A percentile compares a stretch with the other conserved stretches of the same genome.
Evolutionary conservation across 1,140 invertebrate species (phyloP).

Genomic region (Sarcophaga peregrina): DNA sequence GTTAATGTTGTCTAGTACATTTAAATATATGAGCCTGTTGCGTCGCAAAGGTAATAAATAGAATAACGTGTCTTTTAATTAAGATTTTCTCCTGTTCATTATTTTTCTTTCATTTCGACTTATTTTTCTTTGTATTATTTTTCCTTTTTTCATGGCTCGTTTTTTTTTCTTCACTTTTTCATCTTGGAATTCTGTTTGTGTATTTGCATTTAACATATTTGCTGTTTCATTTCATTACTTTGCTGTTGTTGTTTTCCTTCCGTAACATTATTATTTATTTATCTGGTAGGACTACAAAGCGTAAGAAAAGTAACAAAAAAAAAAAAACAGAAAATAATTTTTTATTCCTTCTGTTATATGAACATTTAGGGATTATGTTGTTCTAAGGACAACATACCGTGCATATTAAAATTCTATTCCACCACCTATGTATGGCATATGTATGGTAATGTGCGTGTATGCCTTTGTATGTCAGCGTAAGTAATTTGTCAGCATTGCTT

Average conservation of each 20-base stretch:
- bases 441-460: not conserved
- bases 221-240: too few species aligned
- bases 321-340: not conserved
- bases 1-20: slow-evolving; percentile 1
- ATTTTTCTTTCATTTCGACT: not conserved
- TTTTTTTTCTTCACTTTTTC: slow-evolving; percentile 12
- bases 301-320: not conserved
- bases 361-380: slow-evolving; percentile 12
- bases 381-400: not conserved
- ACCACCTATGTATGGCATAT: not conserved
- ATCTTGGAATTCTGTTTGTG: not conserved
- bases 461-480: too few species aligned
- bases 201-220: not conserved
- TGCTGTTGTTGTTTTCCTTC: not conserved
- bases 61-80: slow-evolving; percentile 38
- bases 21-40: slow-evolving; percentile 39
- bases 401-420: not conserved
- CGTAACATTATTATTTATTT: not conserved
- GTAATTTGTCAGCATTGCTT: not conserved
- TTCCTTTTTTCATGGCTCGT: not conserved
- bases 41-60: slow-evolving; percentile 33
- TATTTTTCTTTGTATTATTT: not conserved
- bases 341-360: not conserved
- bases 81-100: slow-evolving; percentile 20
- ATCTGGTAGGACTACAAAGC: not conserved